These are phyloP conservation scores for Podarcis raffonei DNA, from an alignment of 2,113 vertebrate species.

Conservation along the genomic window DNA sequence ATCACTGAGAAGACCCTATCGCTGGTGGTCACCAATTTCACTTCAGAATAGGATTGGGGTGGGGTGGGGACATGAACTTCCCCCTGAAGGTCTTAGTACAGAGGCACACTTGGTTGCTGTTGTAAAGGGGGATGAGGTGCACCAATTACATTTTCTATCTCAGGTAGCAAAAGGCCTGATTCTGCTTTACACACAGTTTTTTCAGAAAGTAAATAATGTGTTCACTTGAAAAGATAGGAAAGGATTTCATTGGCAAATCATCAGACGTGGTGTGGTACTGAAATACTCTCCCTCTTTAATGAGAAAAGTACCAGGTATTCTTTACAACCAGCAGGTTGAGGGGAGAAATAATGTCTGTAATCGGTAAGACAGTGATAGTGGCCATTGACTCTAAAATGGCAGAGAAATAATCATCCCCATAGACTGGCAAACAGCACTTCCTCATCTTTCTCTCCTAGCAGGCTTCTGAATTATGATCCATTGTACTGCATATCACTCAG, in stretches of 20 bases:
- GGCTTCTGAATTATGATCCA: conserved; percentile 12
- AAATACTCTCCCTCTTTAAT: not conserved
- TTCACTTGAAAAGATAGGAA: not conserved
- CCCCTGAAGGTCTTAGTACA: not conserved
- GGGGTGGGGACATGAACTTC: no score
- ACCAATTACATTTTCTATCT: not conserved
- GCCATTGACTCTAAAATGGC: not conserved
- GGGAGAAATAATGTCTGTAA: not conserved
- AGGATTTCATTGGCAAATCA: not conserved
- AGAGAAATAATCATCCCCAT: not conserved
- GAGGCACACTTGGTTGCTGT: not conserved
- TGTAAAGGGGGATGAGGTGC: no score
- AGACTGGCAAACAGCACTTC: not conserved
- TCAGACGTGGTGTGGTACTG: not conserved
- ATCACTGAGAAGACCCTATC: not conserved
- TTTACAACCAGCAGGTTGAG: not conserved
- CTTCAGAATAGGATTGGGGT: not conserved
- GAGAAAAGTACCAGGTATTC: not conserved
- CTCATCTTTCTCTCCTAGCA: conserved; percentile 24
- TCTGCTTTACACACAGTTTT: not conserved
- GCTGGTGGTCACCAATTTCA: not conserved
- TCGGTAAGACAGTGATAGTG: not conserved
- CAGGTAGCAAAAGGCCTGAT: not conserved
- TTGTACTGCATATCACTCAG: not conserved
- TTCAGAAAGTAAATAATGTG: not conserved